Evolutionary conservation across 2,113 vertebrate genomes (phyloP).

Genomic region (Apaloderma vittatum): DNA sequence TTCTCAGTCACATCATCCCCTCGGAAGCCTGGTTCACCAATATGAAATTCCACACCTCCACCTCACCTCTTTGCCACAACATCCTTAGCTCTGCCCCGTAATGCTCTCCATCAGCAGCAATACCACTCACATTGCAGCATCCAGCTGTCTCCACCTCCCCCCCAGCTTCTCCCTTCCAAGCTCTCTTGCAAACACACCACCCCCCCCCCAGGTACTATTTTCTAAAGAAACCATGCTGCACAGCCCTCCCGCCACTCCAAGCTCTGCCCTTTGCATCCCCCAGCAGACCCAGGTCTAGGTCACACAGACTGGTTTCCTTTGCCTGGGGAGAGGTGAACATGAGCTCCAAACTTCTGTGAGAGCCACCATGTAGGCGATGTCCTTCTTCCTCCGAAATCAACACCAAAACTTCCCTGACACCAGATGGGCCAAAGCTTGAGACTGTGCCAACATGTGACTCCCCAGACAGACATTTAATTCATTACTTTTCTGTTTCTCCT

Average conservation of each 20-base stretch:
- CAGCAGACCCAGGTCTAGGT: neutral
- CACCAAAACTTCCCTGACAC: neutral
- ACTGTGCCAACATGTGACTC: neutral
- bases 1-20: neutral
- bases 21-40: neutral
- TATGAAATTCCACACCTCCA: slow-evolving; percentile 53
- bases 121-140: neutral
- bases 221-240: neutral
- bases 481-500: neutral
- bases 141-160: neutral
- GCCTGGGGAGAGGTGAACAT: neutral
- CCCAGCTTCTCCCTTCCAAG: neutral
- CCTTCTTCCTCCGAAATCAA: neutral
- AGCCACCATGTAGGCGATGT: neutral
- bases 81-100: neutral
- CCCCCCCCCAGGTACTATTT: neutral
- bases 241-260: neutral
- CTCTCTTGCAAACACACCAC: neutral
- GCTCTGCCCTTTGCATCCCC: neutral
- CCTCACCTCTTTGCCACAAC: neutral
- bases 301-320: neutral
- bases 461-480: slow-evolving; percentile 33
- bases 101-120: neutral
- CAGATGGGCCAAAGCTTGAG: neutral
- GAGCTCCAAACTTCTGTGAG: neutral